Base-by-base conservation (phyloP, 2,113 vertebrate species). In the Stegastes partitus region DNA sequence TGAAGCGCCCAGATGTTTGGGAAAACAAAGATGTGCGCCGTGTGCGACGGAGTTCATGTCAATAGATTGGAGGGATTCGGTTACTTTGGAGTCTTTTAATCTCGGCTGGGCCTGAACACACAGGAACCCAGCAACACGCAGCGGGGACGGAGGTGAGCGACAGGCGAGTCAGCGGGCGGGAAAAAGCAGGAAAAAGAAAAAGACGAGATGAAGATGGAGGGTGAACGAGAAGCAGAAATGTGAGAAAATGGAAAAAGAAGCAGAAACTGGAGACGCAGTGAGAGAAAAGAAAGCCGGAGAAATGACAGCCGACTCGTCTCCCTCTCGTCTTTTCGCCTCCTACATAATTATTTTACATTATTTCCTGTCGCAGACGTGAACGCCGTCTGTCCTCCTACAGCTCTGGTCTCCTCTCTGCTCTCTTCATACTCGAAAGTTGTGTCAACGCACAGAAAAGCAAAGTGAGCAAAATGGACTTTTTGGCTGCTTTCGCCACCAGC, bases 11-110 rank as follows among this genome's bases (percentile, higher is more conserved):
- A 77, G 68, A 84, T 87, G 84, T 85, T 83, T 89, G 79, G 61
- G 72, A 77, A 72, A 63, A 83, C 23, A 71, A 23, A 83, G 85
- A 85, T 70, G 73, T 53, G 34, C 47, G 1, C 72, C 23, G 73
- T 62, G 73, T 61, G 77, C 39, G 11, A 76, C 57, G 74, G 79
- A 68, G 83, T 87, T 90, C 42, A 84, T 84, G 83, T 86, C 77
- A 88, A 84, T 47, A 86, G 68, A 61, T 83, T 67, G 42, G 37
- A 25, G 67, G 64, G 70, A 84, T 84, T 57, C 15, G 57, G 79
- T 90, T 84, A 53, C 86, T 82, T 26, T 25, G 9, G 73, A 80
- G 73, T 68, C 75, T 62, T 81, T 83, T 65, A 81, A 83, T 74
- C 76, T 87, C 61, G 47, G 25, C 71, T 86, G 37, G 5, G 65